Base-by-base conservation (phyloP, 2,888 invertebrate species). In the Ichneumoninae sp. region DNA sequence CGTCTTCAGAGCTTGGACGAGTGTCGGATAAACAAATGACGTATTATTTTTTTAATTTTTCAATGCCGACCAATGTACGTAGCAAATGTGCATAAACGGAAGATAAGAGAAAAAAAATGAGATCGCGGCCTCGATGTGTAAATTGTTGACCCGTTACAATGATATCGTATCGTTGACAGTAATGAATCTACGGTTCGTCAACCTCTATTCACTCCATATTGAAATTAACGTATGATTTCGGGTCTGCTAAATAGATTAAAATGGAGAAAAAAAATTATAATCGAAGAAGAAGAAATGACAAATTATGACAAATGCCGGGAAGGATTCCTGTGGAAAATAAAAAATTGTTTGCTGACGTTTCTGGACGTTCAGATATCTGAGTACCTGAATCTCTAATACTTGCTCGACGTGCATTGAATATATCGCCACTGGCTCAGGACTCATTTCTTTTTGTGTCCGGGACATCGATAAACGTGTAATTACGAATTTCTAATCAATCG, bases 361-460 rank as follows among this genome's bases (percentile, higher is more conserved):
- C 44, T 47, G 44, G 16, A 47, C 16, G 16, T 47, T 47, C n/a
- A n/a, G n/a, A n/a, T 16, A 16, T 52, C n/a, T n/a, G 52, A 0
- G 40, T 10, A 10, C 10, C 22, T 22, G 54, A 19, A 19, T n/a
- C 22, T 54, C 19, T 44, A 4, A 50, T 16, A 47, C 47, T n/a
- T 50, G 16, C 16, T 50, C 50, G 50, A 1, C 6, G 52, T 8
- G 7, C 52, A 52, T 52, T 52, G 52, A 52, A 52, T 47, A 47
- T 47, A 47, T 19, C 70, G 60, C 57, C n/a, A 65, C 63, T 84
- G 78, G 47, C 84, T 85, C 85, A 79, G 75, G 75, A 70, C 78
- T 82, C 78, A 82, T 85, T 85, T 60, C 16, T 82, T 71, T 79
- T 73, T 73, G 81, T 81, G 71, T 79, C 57, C 52, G 76, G 69